Evolutionary conservation across 2,797 vertebrate species (phyloP).

Genomic region (Gymnocypris eckloni): DNA sequence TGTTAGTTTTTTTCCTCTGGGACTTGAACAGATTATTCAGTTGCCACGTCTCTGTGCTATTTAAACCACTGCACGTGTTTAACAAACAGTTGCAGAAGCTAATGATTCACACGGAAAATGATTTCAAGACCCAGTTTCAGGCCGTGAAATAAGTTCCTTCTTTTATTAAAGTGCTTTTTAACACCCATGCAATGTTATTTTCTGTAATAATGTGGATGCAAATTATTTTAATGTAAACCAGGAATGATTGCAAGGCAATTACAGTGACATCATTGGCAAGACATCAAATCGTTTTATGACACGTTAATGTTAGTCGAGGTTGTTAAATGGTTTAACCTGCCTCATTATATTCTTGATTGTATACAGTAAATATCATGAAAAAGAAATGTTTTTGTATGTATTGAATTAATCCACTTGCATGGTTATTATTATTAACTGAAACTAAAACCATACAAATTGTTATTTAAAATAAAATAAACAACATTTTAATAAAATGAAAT

Average conservation of each 20-base stretch:
- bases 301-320: not conserved
- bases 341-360: not conserved
- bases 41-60: not conserved
- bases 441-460: not conserved
- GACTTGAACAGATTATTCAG: not conserved
- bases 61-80: not conserved
- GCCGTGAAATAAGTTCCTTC: not conserved
- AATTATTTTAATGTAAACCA: not conserved
- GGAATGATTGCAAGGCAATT: not conserved
- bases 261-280: not conserved
- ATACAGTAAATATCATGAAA: not conserved
- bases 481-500: not conserved
- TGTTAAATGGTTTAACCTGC: not conserved
- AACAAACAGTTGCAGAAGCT: conserved; percentile 24
- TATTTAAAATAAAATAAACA: not conserved
- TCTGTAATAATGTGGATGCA: not conserved
- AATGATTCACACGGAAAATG: conserved; percentile 22
- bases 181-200: not conserved
- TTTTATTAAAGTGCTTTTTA: not conserved
- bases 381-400: not conserved
- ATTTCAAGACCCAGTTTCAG: not conserved
- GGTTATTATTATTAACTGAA: not conserved
- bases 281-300: not conserved
- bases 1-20: not conserved
- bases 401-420: not conserved